These are phyloP conservation scores for Helogale parvula DNA, from an alignment of 2,113 vertebrate genomes.

Conservation along the genomic window DNA sequence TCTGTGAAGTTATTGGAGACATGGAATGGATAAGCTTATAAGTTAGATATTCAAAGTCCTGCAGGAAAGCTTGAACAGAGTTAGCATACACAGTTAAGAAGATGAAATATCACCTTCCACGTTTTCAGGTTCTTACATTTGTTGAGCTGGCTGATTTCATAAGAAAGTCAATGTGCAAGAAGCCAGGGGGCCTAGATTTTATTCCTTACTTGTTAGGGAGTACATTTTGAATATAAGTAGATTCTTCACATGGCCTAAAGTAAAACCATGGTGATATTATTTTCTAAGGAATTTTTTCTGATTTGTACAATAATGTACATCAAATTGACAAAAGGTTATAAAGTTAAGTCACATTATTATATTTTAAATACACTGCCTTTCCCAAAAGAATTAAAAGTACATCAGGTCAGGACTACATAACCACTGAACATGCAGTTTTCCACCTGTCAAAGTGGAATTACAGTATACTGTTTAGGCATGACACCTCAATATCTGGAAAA, in stretches of 20 bases:
- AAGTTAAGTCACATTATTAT: slow-evolving; percentile 24
- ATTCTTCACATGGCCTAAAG: background rate
- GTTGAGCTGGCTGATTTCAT: background rate
- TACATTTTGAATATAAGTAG: background rate
- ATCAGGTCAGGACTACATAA: background rate
- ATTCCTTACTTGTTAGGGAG: background rate
- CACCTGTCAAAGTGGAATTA: background rate
- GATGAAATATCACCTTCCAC: background rate
- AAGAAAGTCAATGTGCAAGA: background rate
- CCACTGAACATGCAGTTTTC: background rate
- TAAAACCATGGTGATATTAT: background rate
- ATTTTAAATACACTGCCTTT: slow-evolving; percentile 33
- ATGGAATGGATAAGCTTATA: background rate
- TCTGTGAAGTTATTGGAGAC: background rate
- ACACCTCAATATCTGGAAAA: background rate
- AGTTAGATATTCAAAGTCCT: background rate
- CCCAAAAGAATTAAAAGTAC: background rate
- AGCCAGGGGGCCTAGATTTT: background rate
- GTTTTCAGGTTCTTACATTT: background rate
- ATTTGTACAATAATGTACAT: background rate
- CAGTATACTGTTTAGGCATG: background rate
- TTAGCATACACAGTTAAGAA: background rate
- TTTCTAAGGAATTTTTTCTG: background rate
- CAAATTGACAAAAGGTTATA: background rate
- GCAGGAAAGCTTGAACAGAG: background rate